Evolutionary conservation across 1,140 invertebrate genomes (phyloP).

Genomic region (Lordiphosa stackelbergi): DNA sequence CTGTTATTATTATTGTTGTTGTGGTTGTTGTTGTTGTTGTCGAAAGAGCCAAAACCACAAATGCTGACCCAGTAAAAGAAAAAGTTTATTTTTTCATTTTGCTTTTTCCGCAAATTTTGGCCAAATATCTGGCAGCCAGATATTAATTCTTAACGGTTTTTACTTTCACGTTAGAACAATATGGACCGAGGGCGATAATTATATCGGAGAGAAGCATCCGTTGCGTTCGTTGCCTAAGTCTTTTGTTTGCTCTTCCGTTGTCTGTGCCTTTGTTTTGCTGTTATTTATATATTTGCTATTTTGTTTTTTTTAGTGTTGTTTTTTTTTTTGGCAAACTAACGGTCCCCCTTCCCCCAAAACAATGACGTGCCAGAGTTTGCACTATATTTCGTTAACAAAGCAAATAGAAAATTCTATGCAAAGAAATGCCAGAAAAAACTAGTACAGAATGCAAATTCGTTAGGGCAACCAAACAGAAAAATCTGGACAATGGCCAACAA

Average conservation of each 20-base stretch:
- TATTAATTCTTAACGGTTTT: conserved; percentile 75
- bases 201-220: conserved; percentile 39
- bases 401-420: conserved; percentile 52
- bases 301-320: conserved; percentile 12
- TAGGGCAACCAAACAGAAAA: conserved; percentile 21
- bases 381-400: conserved; percentile 37
- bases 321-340: conserved; percentile 45
- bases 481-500: conserved; percentile 37
- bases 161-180: conserved; percentile 75
- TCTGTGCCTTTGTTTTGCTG: conserved; percentile 8
- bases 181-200: conserved; percentile 69
- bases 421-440: conserved; percentile 21
- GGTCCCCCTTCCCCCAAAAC: conserved; percentile 18
- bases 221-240: conserved; percentile 55
- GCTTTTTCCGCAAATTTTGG: conserved; percentile 28
- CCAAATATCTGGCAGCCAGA: conserved; percentile 41
- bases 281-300: conserved; percentile 21
- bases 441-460: conserved; percentile 46
- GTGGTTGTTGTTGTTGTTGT: conserved; percentile 9
- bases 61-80: conserved; percentile 70
- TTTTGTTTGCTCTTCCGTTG: conserved; percentile 57
- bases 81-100: conserved; percentile 65
- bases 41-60: conserved; percentile 33
- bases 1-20: conserved; percentile 19
- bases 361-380: conserved; percentile 49